Evolutionary conservation across 2,888 invertebrate genomes (phyloP), one percentile per base, ranked within the genome.

Genomic region (Barypeithes pellucidus): DNA sequence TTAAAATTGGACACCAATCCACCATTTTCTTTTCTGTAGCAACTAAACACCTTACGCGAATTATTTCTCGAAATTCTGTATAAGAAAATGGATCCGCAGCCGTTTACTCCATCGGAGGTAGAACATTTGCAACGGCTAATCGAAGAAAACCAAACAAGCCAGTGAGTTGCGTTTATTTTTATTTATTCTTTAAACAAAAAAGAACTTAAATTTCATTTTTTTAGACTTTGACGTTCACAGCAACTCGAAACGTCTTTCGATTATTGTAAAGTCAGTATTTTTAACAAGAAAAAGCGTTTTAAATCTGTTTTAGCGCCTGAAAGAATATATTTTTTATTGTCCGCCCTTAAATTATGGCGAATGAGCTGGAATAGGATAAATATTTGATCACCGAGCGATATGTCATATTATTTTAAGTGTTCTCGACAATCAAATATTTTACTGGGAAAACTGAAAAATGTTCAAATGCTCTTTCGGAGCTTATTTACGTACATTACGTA

Each of bases 131-230:
- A 68, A 52, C 24, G 59, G 18, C 29, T 73, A n/a, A 68, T 73
- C 29, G 67, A 73, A 14, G 60, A 62, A 29, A 59, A 62, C 39
- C 50, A 54, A 36, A 45, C 29, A 7, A 57, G 65, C 36, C 65
- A 69, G 73, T 73, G 60, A 73, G 73, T 73, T 41, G 36, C 20
- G 36, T 66, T 66, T 54, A 47, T 39, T 43, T 61, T 47, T 45
- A 29, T 62, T 62, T 45, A 61, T 61, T 57, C 63, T 69, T 69
- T 61, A n/a, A 36, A 62, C 52, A 47, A 70, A 69, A 62, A 69
- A 43, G 14, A 60, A 52, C 39, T 57, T 60, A 50, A 33, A 39
- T 71, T 71, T 57, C 33, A 33, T 57, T 57, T 71, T 65, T 66
- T 60, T 16, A 41, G 63, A 41, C 63, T 41, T 16, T 71, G 66